Evolutionary conservation across 2,113 vertebrate genomes (phyloP).

Genomic region (Pollachius pollachius): DNA sequence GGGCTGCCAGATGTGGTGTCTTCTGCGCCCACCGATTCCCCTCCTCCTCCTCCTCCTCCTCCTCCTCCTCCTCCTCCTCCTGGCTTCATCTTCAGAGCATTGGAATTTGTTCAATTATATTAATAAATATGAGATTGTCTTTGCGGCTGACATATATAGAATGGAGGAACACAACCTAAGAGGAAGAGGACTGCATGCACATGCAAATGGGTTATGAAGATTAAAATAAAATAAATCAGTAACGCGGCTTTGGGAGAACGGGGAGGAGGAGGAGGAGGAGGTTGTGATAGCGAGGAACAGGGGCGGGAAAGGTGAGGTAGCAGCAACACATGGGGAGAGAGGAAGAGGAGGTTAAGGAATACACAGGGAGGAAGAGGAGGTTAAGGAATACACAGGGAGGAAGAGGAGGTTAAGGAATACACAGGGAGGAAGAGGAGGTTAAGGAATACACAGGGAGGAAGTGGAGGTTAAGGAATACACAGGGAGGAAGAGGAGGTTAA

Average conservation of each 20-base stretch:
- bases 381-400: too few species aligned
- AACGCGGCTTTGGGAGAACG: constrained; percentile 19
- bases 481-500: background rate
- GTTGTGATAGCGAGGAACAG: too few species aligned
- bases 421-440: background rate
- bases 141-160: constrained; percentile 73
- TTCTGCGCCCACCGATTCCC: constrained; percentile 46
- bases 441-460: too few species aligned
- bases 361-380: background rate
- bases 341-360: too few species aligned
- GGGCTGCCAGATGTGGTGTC: constrained; percentile 71
- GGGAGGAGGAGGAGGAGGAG: constrained; percentile 11
- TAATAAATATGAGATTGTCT: constrained; percentile 71
- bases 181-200: constrained; percentile 69
- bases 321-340: too few species aligned
- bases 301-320: too few species aligned
- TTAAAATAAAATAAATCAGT: constrained; percentile 59
- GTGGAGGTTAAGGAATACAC: too few species aligned
- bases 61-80: constrained; percentile 36
- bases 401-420: background rate
- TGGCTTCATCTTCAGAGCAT: constrained; percentile 71
- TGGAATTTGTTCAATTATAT: constrained; percentile 75
- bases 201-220: constrained; percentile 75
- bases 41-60: constrained; percentile 39
- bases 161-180: constrained; percentile 73